Evolutionary conservation across 2,888 invertebrate genomes (phyloP), one percentile per base, ranked within the genome.

Genomic region (Argyresthia goedartella): DNA sequence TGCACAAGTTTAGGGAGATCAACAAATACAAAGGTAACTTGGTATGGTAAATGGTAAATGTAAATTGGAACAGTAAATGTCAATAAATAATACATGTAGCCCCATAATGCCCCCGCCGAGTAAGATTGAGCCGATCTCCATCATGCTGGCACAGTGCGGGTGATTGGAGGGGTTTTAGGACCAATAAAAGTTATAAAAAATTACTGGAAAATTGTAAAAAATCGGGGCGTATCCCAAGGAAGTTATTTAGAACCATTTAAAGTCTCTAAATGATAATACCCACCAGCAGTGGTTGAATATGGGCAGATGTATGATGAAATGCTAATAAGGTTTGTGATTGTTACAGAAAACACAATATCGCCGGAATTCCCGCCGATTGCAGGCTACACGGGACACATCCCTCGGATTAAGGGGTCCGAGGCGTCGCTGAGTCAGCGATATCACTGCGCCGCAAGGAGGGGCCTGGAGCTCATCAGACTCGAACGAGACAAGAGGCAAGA

Each of bases 361-460:
- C 88, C 91, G 0, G 91, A 91, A 65, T 89, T 88, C 60, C 92
- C 92, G 15, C 92, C 92, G 13, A 92, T 92, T 61, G 90, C 92
- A 0, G 92, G 92, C 8, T 92, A 92, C 71, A 92, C 92, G 0
- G 92, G 92, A 4, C 92, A 92, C 67, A 92, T 92, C 55, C 92
- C 92, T 4, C 85, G 91, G 47, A 89, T 91, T 51, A 90, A 89
- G 64, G 90, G 91, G 11, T 88, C 89, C 0, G 91, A 92, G 67
- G 89, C 90, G 0, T 91, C 91, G 0, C 79, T 92, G n/a, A 91
- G 91, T 54, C 90, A 91, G 65, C 73, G 91, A 55, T 92, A 91
- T 67, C 89, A 91, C 57, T 89, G 90, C 62, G 91, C 91, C 0
- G 92, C 91, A 3, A 90, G 88, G 70, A 88, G 88, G 36, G 91